These are phyloP conservation scores for Andrena dorsata DNA, from an alignment of 2,888 invertebrate species.

Conservation along the genomic window DNA sequence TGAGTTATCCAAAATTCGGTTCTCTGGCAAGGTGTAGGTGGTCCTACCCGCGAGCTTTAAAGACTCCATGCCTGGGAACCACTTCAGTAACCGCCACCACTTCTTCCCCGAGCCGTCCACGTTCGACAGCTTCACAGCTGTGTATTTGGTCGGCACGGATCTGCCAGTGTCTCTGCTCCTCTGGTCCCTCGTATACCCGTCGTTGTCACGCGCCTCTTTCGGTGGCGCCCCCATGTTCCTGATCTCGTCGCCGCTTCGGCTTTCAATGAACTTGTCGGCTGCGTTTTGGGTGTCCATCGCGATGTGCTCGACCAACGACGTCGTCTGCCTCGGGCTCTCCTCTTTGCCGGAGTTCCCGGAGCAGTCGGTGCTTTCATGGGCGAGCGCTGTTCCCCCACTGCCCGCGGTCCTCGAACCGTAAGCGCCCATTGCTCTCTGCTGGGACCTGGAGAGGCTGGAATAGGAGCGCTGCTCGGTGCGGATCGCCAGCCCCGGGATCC, in stretches of 20 bases:
- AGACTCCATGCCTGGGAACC: conserved; percentile 77
- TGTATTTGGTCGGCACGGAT: conserved; percentile 33
- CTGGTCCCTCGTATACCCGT: not conserved
- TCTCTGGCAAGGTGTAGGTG: conserved; percentile 61
- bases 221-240: not conserved
- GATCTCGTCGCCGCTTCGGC: not conserved
- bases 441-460: conserved; percentile 87
- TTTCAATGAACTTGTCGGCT: not conserved
- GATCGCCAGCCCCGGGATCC: conserved; percentile 72
- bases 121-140: conserved; percentile 42
- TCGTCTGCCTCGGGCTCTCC: conserved; percentile 64
- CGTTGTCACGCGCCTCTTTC: not conserved
- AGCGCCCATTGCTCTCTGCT: conserved; percentile 84
- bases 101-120: conserved; percentile 65
- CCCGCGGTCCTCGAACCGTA: conserved; percentile 84
- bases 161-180: not conserved
- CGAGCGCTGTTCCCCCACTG: conserved; percentile 71
- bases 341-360: conserved; percentile 78
- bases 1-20: conserved; percentile 67
- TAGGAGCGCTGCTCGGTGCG: conserved; percentile 86
- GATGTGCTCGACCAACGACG: not conserved
- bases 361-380: conserved; percentile 78
- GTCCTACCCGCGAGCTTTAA: conserved; percentile 67
- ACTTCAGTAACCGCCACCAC: conserved; percentile 80
- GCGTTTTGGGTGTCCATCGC: not conserved